Percentiles rank a stretch among this genome's conserved stretches.
Conservation (phyloP, 2,888 invertebrate genomes). For the Tetropium fuscum region DNA sequence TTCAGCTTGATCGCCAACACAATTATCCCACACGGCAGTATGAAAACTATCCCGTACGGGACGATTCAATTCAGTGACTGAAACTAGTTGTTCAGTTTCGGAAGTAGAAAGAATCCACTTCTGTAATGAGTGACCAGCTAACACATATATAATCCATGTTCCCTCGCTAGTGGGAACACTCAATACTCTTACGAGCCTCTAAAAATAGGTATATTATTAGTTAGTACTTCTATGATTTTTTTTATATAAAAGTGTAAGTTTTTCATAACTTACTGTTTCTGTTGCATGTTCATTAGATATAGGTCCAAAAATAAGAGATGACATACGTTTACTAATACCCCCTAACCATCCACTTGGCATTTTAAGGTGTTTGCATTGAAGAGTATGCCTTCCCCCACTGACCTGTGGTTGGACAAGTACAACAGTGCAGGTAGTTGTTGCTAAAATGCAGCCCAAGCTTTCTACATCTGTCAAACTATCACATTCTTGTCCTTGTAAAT, state of each 20-base stretch:
- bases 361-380: constrained; percentile 76
- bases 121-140: constrained; percentile 84
- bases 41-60: constrained; percentile 77
- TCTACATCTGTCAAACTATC: constrained; percentile 78
- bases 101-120: constrained; percentile 79
- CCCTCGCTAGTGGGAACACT: constrained; percentile 65
- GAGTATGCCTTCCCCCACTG: constrained; percentile 75
- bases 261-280: constrained; percentile 75
- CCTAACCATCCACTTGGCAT: constrained; percentile 88
- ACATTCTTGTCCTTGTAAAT: constrained; percentile 90
- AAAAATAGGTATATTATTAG: constrained; percentile 12
- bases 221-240: background rate
- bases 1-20: constrained; percentile 70
- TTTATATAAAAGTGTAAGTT: no score
- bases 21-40: constrained; percentile 74
- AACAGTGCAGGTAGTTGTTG: constrained; percentile 92
- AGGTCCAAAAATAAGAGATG: constrained; percentile 84
- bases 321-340: constrained; percentile 85
- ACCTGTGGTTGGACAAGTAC: constrained; percentile 76
- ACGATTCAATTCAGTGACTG: constrained; percentile 80
- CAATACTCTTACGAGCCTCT: constrained; percentile 78
- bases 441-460: constrained; percentile 83
- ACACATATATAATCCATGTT: constrained; percentile 74
- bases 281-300: constrained; percentile 72
- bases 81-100: constrained; percentile 78